A percentile compares a stretch with the other conserved stretches of the same genome.
Conservation (phyloP, 1,140 invertebrate species). For the Drosophila setifemur region DNA sequence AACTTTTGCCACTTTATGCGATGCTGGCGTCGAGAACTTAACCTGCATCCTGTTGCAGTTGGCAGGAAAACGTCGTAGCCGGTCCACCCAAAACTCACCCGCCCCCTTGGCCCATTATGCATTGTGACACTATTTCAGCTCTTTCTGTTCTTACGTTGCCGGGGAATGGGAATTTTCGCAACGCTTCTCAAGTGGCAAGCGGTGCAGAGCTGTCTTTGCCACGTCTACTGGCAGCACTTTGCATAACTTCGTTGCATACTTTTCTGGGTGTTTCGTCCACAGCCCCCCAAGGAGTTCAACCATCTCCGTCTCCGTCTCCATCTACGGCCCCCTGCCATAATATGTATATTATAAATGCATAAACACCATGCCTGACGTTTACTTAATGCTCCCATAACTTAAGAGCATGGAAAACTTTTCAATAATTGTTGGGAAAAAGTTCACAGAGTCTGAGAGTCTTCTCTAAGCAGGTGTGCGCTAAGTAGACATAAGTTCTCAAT, state of each 20-base stretch:
- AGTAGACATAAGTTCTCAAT: neutral
- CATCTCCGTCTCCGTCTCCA: no score
- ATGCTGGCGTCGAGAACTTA: constrained; percentile 72
- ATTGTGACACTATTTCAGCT: constrained; percentile 60
- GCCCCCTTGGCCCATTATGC: constrained; percentile 62
- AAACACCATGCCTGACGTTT: constrained; percentile 71
- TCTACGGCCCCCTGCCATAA: constrained; percentile 36
- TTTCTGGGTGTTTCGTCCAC: constrained; percentile 34
- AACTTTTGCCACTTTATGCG: constrained; percentile 76
- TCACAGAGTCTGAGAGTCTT: neutral
- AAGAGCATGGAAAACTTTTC: constrained; percentile 43
- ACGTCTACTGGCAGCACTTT: constrained; percentile 62
- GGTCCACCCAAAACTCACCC: constrained; percentile 20
- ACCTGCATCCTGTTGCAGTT: constrained; percentile 74
- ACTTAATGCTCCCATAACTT: constrained; percentile 72
- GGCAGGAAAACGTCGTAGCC: constrained; percentile 53
- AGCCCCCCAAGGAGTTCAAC: neutral
- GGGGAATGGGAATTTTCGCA: constrained; percentile 45
- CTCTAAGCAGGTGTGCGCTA: neutral
- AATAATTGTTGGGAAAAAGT: constrained; percentile 55
- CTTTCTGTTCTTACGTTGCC: constrained; percentile 14
- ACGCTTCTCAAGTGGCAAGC: constrained; percentile 68
- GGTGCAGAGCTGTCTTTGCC: constrained; percentile 38
- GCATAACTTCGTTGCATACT: constrained; percentile 78
- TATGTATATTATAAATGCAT: constrained; percentile 76